phyloP scores from a whole-genome alignment of 2,113 vertebrate species.

The Callionymus lyra region DNA sequence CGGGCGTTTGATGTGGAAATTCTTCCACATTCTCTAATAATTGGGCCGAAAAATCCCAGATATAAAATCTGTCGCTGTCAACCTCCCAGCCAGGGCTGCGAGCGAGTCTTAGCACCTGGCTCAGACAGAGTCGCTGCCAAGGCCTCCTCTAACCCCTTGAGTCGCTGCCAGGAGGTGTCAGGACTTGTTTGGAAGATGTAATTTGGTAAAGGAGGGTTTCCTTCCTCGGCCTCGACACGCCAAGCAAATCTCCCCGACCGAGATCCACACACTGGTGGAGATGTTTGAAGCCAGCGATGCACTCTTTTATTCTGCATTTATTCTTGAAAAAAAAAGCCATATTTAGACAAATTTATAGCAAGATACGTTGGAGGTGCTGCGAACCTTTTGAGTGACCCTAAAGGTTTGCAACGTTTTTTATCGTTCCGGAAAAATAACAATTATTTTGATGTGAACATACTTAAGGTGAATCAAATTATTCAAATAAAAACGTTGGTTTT shows the following conservation, averaged over 20 bases:
- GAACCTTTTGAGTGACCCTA: too few relatives aligned
- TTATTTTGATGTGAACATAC: neutral
- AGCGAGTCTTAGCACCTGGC: slow-evolving; percentile 17
- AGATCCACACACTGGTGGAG: neutral
- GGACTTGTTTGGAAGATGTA: slow-evolving; percentile 31
- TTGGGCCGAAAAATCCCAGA: slow-evolving; percentile 13
- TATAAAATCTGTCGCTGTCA: slow-evolving; percentile 17
- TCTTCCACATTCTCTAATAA: too few relatives aligned
- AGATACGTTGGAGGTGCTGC: too few relatives aligned
- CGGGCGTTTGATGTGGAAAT: too few relatives aligned
- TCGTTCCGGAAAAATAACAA: neutral
- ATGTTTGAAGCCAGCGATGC: neutral
- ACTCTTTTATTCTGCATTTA: too few relatives aligned
- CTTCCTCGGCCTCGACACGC: slow-evolving; percentile 17
- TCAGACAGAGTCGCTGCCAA: slow-evolving; percentile 38
- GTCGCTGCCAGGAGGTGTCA: slow-evolving; percentile 40
- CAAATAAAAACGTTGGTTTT: too few relatives aligned
- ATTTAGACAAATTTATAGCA: too few relatives aligned
- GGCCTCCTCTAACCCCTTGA: slow-evolving; percentile 41
- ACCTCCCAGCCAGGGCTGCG: slow-evolving; percentile 20
- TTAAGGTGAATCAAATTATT: too few relatives aligned
- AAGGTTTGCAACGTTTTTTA: too few relatives aligned
- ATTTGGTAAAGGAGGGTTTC: slow-evolving; percentile 21
- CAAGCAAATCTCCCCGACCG: neutral
- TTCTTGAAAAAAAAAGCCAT: too few relatives aligned